Evolutionary conservation across 2,888 invertebrate species (phyloP), one percentile per base, ranked within the genome.

Genomic region (Patella caerulea): DNA sequence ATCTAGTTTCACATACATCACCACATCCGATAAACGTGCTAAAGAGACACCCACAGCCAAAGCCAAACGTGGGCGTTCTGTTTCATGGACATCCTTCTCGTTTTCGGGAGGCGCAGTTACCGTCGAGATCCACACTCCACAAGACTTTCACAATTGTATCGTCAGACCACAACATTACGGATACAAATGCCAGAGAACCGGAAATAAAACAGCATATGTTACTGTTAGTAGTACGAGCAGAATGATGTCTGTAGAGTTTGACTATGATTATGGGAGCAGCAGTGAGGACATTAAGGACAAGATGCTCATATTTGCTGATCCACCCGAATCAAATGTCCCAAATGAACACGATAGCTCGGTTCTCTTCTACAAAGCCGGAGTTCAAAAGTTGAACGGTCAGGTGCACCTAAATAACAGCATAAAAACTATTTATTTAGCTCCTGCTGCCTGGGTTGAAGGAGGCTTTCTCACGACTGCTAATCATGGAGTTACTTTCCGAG

Each of bases 241-340:
- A n/a, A 55, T 56, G 75, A 79, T 79, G 79, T 79, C 79, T 15
- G 75, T 79, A 3, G 79, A 77, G n/a, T 79, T 77, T 71, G 79
- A 79, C 73, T 74, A 73, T 53, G 79, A 79, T 55, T 72, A 59
- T 29, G 77, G 77, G 17, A 71, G 74, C 56, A 75, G 4, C 2
- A 24, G 19, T 15, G 74, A 14, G 4, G 77, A 79, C 71, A 79
- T 79, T 19, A 72, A 29, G 1, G 72, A 79, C 77, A 79, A 77
- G 53, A 24, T 79, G 14, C n/a, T 79, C 34, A 69, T 79, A 14
- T 79, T 79, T 54, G 79, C 77, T 4, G 79, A 79, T 24, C 55
- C 77, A 34, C 79, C 79, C 2, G 79, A 79, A 55, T 70, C 73
- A 15, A 9, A 69, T 17, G 72, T 56, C 7, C 79, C 79, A 15